phyloP scores from a whole-genome alignment of 1,140 invertebrate genomes.

The Geopemphigus sp. region DNA sequence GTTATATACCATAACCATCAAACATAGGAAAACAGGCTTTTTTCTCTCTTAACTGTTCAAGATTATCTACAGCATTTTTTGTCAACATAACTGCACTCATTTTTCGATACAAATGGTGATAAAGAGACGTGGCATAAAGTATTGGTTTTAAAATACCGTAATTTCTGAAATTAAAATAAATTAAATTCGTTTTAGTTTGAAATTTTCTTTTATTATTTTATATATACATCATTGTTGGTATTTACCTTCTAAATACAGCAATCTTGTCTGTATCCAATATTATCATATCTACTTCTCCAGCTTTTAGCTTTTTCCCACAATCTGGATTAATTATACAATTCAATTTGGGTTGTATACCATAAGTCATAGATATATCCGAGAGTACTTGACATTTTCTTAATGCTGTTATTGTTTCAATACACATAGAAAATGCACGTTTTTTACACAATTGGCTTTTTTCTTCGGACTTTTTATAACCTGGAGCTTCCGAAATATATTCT shows the following conservation, averaged over 20 bases:
- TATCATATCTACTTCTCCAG: constrained; percentile 24
- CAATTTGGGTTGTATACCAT: constrained; percentile 35
- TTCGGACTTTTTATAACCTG: constrained; percentile 26
- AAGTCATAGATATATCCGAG: constrained; percentile 37
- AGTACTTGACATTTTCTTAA: constrained; percentile 27
- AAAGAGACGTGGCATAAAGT: constrained; percentile 33
- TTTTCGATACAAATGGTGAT: constrained; percentile 41
- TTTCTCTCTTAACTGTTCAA: constrained; percentile 26
- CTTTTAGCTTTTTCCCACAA: constrained; percentile 17
- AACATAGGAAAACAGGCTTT: constrained; percentile 33
- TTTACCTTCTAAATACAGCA: constrained; percentile 30
- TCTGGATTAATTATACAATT: constrained; percentile 10
- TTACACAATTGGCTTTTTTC: neutral
- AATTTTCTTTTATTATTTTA: neutral
- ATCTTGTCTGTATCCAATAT: constrained; percentile 25
- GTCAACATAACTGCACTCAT: constrained; percentile 29
- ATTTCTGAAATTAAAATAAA: constrained; percentile 7
- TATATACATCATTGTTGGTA: no score
- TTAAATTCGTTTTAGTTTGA: neutral
- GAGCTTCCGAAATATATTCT: constrained; percentile 23
- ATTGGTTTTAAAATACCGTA: constrained; percentile 8
- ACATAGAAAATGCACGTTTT: constrained; percentile 23
- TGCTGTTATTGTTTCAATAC: constrained; percentile 14
- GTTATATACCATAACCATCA: constrained; percentile 37
- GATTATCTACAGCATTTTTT: neutral